Evolutionary conservation across 2,888 invertebrate species (phyloP).

Genomic region (Chirona hameri): DNA sequence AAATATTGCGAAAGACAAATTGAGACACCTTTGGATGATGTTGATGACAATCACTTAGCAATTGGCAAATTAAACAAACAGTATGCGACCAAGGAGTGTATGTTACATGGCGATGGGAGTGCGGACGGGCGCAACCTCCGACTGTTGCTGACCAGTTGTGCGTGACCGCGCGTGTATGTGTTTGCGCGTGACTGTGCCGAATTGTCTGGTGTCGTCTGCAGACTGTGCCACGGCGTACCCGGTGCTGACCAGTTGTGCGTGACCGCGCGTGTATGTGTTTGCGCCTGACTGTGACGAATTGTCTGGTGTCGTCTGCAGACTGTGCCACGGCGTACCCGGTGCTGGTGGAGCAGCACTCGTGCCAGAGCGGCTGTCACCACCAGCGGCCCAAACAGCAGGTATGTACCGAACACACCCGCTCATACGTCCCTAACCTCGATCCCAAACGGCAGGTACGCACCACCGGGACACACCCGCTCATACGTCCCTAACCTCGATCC

Average conservation of each 20-base stretch:
- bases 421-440: too few species aligned
- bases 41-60: too few species aligned
- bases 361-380: not conserved
- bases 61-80: too few species aligned
- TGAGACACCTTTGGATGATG: too few species aligned
- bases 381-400: constrained; percentile 12
- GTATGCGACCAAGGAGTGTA: too few species aligned
- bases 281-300: not conserved
- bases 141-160: not conserved
- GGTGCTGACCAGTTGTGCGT: not conserved
- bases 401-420: too few species aligned
- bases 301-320: not conserved
- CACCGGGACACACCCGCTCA: too few species aligned
- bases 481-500: too few species aligned
- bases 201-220: not conserved
- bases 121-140: too few species aligned
- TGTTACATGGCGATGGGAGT: too few species aligned
- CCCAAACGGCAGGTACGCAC: too few species aligned
- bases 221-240: constrained; percentile 1
- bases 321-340: constrained; percentile 1
- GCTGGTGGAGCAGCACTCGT: constrained; percentile 13
- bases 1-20: too few species aligned
- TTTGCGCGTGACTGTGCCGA: not conserved
- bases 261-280: not conserved
- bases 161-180: not conserved